Base-by-base conservation (phyloP, 2,797 vertebrate species). In the Melanotaenia nigrans region DNA sequence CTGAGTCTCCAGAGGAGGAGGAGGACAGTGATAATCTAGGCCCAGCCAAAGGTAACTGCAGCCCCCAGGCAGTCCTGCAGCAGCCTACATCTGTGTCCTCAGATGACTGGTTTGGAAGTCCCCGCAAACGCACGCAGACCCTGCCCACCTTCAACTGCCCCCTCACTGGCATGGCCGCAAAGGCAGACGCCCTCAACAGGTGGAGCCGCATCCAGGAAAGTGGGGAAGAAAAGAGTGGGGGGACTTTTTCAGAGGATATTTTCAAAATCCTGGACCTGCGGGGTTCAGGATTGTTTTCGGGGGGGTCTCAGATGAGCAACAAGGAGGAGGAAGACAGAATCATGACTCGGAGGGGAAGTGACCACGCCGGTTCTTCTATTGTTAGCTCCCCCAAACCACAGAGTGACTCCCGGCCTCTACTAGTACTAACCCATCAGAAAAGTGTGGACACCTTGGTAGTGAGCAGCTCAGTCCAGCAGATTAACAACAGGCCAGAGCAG, bases 41-140 rank as follows among this genome's bases (percentile, higher is more conserved):
- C 63, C 84, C 73, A 1, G 70, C 75, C 1, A 82, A 68, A 63
- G 80, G 54, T 20, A 75, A 81, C 24, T 16, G 12, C 53, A 68
- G 40, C 45, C 35, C 73, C 7, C 40, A 54, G 4, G 22, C 12
- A 9, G 4, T 0, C 3, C 72, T 1, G 20, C 66, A 40, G 60
- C 83, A 75, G 13, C 63, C 67, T 33, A 16, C 3, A 4, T 73
- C 75, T 0, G 35, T 70, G 0, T 33, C 63, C 0, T 0, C 40
- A 1, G 95, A 94, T 2, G 76, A 57, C 0, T 95, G 93, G 94
- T 77, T 77, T 0, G 61, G 13, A 0, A 93, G 94, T 13, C 89
- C 96, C 16, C 95, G 97, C 69, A 98, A 99, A 83, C 95, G 98
- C 80, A 99, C 97, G 3, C 97, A 99, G 87, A 99, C 97, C 0